Evolutionary conservation across 2,888 invertebrate genomes (phyloP).

Genomic region (Melinaea menophilus): DNA sequence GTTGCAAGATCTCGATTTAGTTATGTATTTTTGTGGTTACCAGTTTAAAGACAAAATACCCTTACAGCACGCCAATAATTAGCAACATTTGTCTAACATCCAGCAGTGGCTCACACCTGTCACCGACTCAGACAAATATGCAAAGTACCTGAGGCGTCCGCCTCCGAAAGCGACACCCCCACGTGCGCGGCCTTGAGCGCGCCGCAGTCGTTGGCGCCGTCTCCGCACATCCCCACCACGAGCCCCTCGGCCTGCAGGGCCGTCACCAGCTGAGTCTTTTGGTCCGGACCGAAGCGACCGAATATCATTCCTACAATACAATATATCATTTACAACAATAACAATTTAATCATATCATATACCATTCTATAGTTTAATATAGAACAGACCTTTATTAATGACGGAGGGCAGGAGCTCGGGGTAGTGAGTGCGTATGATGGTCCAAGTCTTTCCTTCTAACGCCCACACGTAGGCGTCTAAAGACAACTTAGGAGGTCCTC

Average conservation of each 20-base stretch:
- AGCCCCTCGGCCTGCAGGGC: conserved; percentile 83
- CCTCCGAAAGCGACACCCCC: conserved; percentile 92
- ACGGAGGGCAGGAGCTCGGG: conserved; percentile 84
- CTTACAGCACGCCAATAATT: no score
- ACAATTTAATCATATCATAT: no score
- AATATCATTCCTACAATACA: conserved; percentile 82
- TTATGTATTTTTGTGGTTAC: no score
- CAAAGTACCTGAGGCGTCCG: conserved; percentile 82
- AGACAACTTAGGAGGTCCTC: conserved; percentile 59
- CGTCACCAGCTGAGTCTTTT: conserved; percentile 86
- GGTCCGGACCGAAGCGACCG: conserved; percentile 89
- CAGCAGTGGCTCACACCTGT: no score
- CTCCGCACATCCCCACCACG: conserved; percentile 85
- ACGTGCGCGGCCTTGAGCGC: conserved; percentile 92
- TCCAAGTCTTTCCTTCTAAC: conserved; percentile 87
- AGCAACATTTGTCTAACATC: no score
- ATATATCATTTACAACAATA: no score
- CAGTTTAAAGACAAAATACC: no score
- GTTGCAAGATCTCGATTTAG: no score
- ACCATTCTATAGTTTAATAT: no score
- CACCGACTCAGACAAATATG: neutral
- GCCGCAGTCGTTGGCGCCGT: conserved; percentile 92
- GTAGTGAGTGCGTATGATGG: conserved; percentile 81
- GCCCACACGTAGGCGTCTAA: conserved; percentile 77
- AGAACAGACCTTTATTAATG: conserved; percentile 60